Evolutionary conservation across 2,888 invertebrate species (phyloP), one percentile per base, ranked within the genome.

Genomic region (Lasioglossum oenotherae): DNA sequence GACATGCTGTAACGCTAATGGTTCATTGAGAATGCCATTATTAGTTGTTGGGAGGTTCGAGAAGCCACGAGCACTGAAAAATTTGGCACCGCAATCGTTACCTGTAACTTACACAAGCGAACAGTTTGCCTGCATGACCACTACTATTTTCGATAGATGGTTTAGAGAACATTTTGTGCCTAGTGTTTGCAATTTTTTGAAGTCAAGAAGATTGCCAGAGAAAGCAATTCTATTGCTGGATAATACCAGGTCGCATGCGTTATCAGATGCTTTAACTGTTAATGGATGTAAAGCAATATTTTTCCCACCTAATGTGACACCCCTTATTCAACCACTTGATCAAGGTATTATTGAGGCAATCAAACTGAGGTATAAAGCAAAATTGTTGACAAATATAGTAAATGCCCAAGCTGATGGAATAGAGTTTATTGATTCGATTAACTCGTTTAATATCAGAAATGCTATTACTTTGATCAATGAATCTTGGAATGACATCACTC

Each of bases 41-140:
- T 23, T 69, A 69, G 38, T 38, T 23, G 19, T 69, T 38, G 69
- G 69, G 23, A 69, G 38, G 19, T 69, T 23, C 2, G 38, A 69
- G 19, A 69, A 69, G 3, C 69, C 69, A 16, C 23, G 69, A 69
- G 69, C 69, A 69, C 38, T 69, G 23, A 69, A 69, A 69, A 69
- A 35, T 69, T 69, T 69, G 38, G 69, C 69, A n/a, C 69, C 23
- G 1, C 35, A 69, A 23, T 69, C 12, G 4, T 38, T 69, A 35
- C 69, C 69, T 12, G 69, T 69, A 23, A 69, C 4, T 38, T 69
- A 69, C 8, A 69, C 69, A 69, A 35, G 38, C 1, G 35, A 38
- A 69, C 35, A 69, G 19, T 23, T 12, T 38, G 38, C 69, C 12
- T 69, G 69, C 10, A 69, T 69, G 69, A 69, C 10, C 4, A 5